Evolutionary conservation across 2,888 invertebrate species (phyloP).

Genomic region (Ophraella communa): DNA sequence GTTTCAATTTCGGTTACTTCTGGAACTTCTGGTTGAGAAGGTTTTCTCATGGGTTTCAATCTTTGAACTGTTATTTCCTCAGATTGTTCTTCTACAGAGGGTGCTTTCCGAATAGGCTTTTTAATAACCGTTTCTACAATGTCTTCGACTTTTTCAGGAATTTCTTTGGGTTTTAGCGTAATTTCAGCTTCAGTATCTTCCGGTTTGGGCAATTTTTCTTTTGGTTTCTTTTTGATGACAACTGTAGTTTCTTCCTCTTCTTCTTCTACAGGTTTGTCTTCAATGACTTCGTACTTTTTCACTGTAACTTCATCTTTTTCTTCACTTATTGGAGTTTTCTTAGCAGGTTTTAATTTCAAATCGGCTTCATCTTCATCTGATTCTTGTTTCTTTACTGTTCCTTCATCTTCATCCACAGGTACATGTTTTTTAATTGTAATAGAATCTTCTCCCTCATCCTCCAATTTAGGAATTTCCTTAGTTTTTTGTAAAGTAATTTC

Average conservation of each 20-base stretch:
- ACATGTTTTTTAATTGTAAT: conserved; percentile 49
- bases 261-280: conserved; percentile 14
- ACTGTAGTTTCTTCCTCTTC: conserved; percentile 24
- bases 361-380: conserved; percentile 39
- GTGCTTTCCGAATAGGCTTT: conserved; percentile 60
- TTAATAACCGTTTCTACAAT: conserved; percentile 44
- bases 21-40: conserved; percentile 70
- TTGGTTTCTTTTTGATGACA: conserved; percentile 34
- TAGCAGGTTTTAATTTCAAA: conserved; percentile 10
- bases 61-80: conserved; percentile 78
- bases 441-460: conserved; percentile 43
- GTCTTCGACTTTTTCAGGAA: conserved; percentile 43
- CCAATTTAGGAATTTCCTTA: conserved; percentile 31
- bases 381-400: conserved; percentile 47
- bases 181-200: conserved; percentile 41
- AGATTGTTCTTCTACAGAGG: conserved; percentile 65
- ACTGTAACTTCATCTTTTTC: conserved; percentile 45
- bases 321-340: conserved; percentile 43
- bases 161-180: conserved; percentile 38
- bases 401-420: conserved; percentile 41
- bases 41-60: conserved; percentile 71
- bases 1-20: conserved; percentile 79
- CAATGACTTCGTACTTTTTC: conserved; percentile 34
- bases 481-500: conserved; percentile 45
- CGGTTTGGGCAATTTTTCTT: conserved; percentile 24